Percentiles rank a stretch among this genome's conserved stretches.
Conservation (phyloP, 2,113 vertebrate genomes). For the Callocephalon fimbriatum region DNA sequence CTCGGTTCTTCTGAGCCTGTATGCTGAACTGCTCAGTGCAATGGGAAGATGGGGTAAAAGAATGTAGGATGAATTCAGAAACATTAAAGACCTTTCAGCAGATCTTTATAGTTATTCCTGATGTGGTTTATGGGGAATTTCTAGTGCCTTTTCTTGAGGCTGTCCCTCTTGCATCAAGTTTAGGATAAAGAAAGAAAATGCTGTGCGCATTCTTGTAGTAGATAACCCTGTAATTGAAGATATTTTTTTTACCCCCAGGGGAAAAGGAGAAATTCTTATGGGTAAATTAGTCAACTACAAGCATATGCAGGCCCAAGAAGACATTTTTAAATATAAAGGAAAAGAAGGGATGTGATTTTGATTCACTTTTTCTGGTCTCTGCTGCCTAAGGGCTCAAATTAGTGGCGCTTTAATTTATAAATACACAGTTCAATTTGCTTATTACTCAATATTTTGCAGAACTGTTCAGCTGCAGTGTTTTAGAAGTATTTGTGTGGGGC, state of each 20-base stretch:
- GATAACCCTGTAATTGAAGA: neutral
- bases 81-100: neutral
- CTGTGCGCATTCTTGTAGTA: neutral
- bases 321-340: neutral
- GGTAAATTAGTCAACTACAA: neutral
- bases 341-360: slow-evolving; percentile 2
- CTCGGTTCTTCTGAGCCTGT: neutral
- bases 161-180: neutral
- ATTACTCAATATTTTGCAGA: neutral
- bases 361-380: neutral
- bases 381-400: slow-evolving; percentile 24
- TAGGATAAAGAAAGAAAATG: neutral
- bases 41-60: neutral
- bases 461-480: neutral
- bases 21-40: neutral
- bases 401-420: neutral
- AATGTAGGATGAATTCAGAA: neutral
- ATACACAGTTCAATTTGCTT: neutral
- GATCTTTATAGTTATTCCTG: neutral
- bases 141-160: neutral
- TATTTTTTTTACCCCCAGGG: neutral
- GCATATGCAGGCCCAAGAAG: neutral
- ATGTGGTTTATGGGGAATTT: neutral
- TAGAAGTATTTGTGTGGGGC: neutral
- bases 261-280: neutral